Evolutionary conservation across 2,888 invertebrate genomes (phyloP), one percentile per base, ranked within the genome.

Genomic region (Plebejus melissa): DNA sequence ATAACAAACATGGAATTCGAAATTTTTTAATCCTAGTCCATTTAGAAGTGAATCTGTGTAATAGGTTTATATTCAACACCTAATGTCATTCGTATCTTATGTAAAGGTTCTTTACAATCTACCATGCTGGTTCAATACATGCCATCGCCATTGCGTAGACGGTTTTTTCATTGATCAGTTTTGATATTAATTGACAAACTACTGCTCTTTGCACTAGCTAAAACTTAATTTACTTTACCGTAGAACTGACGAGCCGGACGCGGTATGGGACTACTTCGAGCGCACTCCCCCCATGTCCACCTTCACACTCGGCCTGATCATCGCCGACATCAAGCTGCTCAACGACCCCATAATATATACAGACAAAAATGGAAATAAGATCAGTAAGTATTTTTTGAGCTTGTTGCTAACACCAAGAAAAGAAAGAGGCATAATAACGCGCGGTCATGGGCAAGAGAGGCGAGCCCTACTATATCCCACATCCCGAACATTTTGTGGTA

Each of bases 251-350:
- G 94, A 95, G 80, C 90, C 94, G 0, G 93, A 94, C 57, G 95
- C 95, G 82, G 94, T 96, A 0, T 94, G 95, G 87, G 96, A 96
- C 81, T 94, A 95, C 82, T 97, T 97, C 82, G 94, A 95, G 82
- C 93, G 92, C 78, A 96, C 97, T 0, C 96, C 96, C 0, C 95
- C 96, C 2, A 96, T 97, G 95, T 96, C 97, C 1, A 96, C 97
- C 0, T 97, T 96, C 85, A 96, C 96, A 0, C 88, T 97, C 69
- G 97, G 96, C 0, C 90, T 97, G 77, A 94, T 97, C 11, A 94
- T 96, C 32, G 96, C 96, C 0, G 95, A 96, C 78, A 91, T 97
- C 74, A 85, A 91, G 77, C 90, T 88, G 76, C 79, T 90, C 41
- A 87, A 88, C 1, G 85, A 86, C 28, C 86, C 87, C 0, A 82